Conservation (phyloP, 2,888 invertebrate genomes). For the Neuroscelio doddi region DNA sequence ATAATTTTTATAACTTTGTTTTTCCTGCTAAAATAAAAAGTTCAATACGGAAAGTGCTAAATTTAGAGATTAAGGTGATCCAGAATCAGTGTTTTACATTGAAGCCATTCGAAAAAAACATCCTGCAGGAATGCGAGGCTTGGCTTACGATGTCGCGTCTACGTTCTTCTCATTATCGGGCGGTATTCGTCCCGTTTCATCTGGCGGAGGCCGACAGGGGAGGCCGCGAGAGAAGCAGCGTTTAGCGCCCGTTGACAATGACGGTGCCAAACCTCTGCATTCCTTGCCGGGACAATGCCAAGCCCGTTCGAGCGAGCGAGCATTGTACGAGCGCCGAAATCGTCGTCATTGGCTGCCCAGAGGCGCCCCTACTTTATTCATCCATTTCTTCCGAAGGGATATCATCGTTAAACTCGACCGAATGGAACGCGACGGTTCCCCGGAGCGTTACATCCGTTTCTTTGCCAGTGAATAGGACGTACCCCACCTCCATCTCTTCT, state of each 20-base stretch:
- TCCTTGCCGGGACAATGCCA: conserved; percentile 41
- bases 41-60: not conserved
- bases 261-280: conserved; percentile 46
- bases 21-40: not conserved
- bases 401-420: conserved; percentile 27
- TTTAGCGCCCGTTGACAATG: conserved; percentile 42
- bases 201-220: conserved; percentile 12
- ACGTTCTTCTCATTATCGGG: conserved; percentile 3
- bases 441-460: conserved; percentile 31
- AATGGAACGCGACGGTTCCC: conserved; percentile 24
- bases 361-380: conserved; percentile 11
- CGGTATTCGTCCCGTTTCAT: conserved; percentile 15
- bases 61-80: not conserved
- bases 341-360: not conserved
- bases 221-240: conserved; percentile 21
- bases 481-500: not conserved
- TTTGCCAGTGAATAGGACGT: conserved; percentile 26
- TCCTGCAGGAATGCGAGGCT: conserved; percentile 1
- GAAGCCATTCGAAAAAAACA: not conserved
- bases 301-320: conserved; percentile 18
- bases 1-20: too few relatives aligned
- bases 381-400: conserved; percentile 8
- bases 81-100: too few relatives aligned
- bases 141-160: not conserved
- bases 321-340: conserved; percentile 14